Evolutionary conservation across 2,888 invertebrate genomes (phyloP).

Genomic region (Frankliniella fusca): DNA sequence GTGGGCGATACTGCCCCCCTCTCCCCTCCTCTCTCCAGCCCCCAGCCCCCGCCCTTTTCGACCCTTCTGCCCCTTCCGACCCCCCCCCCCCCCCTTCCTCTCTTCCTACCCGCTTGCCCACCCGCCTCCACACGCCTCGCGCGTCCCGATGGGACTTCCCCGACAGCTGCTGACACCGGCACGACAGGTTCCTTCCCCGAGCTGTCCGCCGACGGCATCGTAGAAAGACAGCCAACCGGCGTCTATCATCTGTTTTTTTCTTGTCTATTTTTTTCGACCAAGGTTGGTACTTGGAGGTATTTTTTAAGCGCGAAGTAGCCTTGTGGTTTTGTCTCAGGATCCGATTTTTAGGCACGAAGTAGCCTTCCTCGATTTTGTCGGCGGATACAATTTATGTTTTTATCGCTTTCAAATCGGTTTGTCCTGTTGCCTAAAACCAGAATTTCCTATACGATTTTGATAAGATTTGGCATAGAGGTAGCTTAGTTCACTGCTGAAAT

Average conservation of each 20-base stretch:
- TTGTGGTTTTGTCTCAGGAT: too few relatives aligned
- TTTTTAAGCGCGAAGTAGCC: too few relatives aligned
- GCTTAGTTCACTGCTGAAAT: too few relatives aligned
- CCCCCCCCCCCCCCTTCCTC: not conserved
- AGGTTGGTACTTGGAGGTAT: too few relatives aligned
- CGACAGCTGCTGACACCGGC: not conserved
- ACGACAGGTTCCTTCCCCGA: not conserved
- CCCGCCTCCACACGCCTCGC: not conserved
- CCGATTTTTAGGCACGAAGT: too few relatives aligned
- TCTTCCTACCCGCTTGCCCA: not conserved
- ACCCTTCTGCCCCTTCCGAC: not conserved
- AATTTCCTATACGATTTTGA: too few relatives aligned
- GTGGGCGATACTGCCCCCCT: conserved; percentile 21
- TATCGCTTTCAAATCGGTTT: too few relatives aligned
- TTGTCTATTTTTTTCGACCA: too few relatives aligned
- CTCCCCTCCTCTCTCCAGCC: not conserved
- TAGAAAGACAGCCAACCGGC: not conserved
- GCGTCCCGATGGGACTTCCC: not conserved
- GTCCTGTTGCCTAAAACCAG: too few relatives aligned
- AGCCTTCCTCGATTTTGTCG: too few relatives aligned
- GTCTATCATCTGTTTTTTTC: not conserved
- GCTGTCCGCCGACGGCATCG: not conserved
- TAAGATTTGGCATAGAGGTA: too few relatives aligned
- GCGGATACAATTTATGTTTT: too few relatives aligned
- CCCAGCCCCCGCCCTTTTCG: not conserved